Evolutionary conservation across 2,888 invertebrate species (phyloP).

Genomic region (Synergus itoensis): DNA sequence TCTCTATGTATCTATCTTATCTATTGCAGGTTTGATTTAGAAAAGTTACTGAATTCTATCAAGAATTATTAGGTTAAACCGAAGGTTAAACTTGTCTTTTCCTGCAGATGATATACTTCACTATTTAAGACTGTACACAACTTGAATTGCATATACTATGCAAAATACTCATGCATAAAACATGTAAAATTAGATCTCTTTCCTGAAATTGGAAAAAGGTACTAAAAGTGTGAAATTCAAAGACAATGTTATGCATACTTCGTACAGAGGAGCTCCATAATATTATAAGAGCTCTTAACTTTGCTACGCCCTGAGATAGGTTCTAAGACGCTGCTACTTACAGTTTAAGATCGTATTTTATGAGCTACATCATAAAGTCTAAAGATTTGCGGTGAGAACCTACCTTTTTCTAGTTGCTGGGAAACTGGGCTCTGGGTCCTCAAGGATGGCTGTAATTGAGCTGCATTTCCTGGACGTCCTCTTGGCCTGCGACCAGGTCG

Average conservation of each 20-base stretch:
- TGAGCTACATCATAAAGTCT: neutral
- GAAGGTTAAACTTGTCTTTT: too few relatives aligned
- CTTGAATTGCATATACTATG: neutral
- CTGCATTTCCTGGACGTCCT: slow-evolving; percentile 72
- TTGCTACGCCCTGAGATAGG: neutral
- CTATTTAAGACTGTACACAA: too few relatives aligned
- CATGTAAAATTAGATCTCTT: neutral
- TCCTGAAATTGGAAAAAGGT: neutral
- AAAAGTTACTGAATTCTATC: neutral
- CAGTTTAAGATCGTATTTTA: neutral
- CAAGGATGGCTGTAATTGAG: slow-evolving; percentile 69
- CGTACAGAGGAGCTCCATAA: neutral
- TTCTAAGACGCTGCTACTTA: neutral
- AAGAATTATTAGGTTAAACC: too few relatives aligned
- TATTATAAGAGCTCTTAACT: neutral
- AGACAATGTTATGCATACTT: neutral
- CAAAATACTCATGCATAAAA: neutral
- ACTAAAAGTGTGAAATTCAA: neutral
- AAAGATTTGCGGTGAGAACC: neutral
- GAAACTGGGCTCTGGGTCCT: slow-evolving; percentile 71
- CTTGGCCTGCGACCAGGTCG: slow-evolving; percentile 74
- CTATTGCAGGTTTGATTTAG: neutral
- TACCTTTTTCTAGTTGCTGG: slow-evolving; percentile 75
- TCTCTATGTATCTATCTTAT: neutral
- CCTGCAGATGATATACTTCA: too few relatives aligned